phyloP scores from a whole-genome alignment of 2,113 vertebrate genomes.

The Odobenus rosmarus region DNA sequence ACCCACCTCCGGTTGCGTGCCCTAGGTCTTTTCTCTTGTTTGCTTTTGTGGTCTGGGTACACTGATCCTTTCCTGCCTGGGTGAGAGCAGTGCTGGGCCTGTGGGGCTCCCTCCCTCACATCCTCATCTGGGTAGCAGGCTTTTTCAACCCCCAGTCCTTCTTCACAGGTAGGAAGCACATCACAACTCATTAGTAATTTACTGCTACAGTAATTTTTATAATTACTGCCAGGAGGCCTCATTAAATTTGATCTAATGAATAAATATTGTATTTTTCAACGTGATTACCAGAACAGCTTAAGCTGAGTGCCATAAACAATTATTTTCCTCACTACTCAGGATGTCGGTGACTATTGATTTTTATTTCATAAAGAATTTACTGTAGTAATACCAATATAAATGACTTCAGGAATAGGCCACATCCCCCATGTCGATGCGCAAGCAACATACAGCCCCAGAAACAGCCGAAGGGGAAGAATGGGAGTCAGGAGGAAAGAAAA shows the following conservation, averaged over 20 bases:
- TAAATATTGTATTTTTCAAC: slow-evolving; percentile 99
- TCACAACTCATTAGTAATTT: slow-evolving; percentile 99
- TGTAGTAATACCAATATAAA: slow-evolving; percentile 78
- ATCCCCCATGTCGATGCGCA: slow-evolving; percentile 59
- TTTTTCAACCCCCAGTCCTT: slow-evolving; percentile 98
- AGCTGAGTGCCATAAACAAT: slow-evolving; percentile 99
- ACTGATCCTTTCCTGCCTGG: slow-evolving; percentile 86
- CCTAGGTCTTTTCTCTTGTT: slow-evolving; percentile 48
- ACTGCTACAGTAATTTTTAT: slow-evolving; percentile 99
- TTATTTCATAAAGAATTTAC: slow-evolving; percentile 90
- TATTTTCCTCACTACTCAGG: slow-evolving; percentile 99
- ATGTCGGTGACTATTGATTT: slow-evolving; percentile 97
- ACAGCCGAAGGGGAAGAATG: slow-evolving; percentile 48
- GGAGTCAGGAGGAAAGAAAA: slow-evolving; percentile 34
- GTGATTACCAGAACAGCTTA: slow-evolving; percentile 99
- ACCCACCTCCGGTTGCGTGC: slow-evolving; percentile 9
- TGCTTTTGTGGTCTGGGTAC: slow-evolving; percentile 85
- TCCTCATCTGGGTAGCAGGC: slow-evolving; percentile 93
- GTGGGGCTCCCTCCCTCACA: slow-evolving; percentile 91
- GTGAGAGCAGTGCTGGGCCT: slow-evolving; percentile 90
- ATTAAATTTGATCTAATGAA: slow-evolving; percentile 99
- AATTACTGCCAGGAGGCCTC: slow-evolving; percentile 99
- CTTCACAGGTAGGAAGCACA: slow-evolving; percentile 95
- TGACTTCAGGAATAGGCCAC: slow-evolving; percentile 77
- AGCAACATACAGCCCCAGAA: slow-evolving; percentile 59